phyloP scores from a whole-genome alignment of 1,140 invertebrate species.

The Drosophila setifemur region DNA sequence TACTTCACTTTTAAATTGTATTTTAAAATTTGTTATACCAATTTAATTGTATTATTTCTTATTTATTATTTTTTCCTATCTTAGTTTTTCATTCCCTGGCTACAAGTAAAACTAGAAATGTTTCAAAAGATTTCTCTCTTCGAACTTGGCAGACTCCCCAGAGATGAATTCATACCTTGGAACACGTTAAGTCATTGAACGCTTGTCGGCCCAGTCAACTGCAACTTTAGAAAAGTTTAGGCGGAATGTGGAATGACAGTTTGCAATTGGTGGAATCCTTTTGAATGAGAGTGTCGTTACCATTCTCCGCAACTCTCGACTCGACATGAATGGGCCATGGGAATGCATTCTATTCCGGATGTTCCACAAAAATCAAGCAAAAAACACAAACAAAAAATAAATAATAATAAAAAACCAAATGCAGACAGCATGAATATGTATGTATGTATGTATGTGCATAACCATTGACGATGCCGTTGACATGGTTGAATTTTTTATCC shows the following conservation, averaged over 20 bases:
- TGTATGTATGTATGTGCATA: slow-evolving; percentile 18
- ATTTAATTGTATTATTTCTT: no score
- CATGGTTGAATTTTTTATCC: slow-evolving; percentile 38
- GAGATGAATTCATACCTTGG: neutral
- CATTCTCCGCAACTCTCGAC: slow-evolving; percentile 7
- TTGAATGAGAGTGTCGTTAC: slow-evolving; percentile 35
- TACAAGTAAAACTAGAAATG: no score
- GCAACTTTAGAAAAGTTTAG: neutral
- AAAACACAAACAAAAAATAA: slow-evolving; percentile 8
- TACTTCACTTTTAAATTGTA: neutral
- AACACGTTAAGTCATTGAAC: slow-evolving; percentile 1
- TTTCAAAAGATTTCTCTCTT: neutral
- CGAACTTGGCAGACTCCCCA: neutral
- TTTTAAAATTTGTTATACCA: no score
- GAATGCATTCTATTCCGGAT: slow-evolving; percentile 30
- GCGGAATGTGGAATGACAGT: slow-evolving; percentile 3
- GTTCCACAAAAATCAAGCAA: slow-evolving; percentile 5
- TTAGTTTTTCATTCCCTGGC: no score
- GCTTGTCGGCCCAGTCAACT: slow-evolving; percentile 8
- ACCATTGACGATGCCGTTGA: slow-evolving; percentile 14
- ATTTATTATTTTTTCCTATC: no score
- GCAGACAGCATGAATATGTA: slow-evolving; percentile 29
- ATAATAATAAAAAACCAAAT: slow-evolving; percentile 3
- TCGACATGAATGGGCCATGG: slow-evolving; percentile 28
- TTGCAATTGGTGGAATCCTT: slow-evolving; percentile 31